These are phyloP conservation scores for Lepidostoma basale DNA, from an alignment of 1,140 invertebrate genomes.

Conservation along the genomic window DNA sequence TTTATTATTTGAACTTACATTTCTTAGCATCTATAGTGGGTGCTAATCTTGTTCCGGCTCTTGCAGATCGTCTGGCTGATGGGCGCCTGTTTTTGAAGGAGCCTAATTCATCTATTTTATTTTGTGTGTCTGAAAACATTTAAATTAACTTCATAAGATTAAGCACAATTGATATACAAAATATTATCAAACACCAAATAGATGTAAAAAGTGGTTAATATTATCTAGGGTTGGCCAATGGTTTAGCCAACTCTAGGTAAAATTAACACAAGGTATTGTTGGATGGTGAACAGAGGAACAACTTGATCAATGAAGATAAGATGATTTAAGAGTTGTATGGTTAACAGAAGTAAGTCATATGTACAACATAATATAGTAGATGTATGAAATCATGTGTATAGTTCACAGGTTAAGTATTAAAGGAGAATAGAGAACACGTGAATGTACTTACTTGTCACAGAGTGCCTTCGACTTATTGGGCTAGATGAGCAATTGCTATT, in stretches of 20 bases:
- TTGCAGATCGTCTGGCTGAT: constrained; percentile 74
- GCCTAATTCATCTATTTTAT: constrained; percentile 66
- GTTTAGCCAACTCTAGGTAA: no score
- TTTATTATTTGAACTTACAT: constrained; percentile 49
- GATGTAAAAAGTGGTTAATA: no score
- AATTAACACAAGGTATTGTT: no score
- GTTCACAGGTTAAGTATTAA: not conserved
- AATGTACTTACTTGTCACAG: constrained; percentile 72
- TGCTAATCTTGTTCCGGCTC: constrained; percentile 68
- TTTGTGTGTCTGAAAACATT: constrained; percentile 53
- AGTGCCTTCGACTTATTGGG: constrained; percentile 78
- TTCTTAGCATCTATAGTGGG: constrained; percentile 57
- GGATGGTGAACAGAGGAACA: no score
- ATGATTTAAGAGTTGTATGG: no score
- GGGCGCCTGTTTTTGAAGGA: constrained; percentile 77
- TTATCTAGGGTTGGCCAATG: no score
- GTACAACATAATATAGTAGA: not conserved
- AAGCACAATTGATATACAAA: no score
- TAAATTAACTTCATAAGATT: not conserved
- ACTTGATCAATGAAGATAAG: no score
- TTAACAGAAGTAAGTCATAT: no score
- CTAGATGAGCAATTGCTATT: constrained; percentile 80
- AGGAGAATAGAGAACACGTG: not conserved
- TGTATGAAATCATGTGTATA: not conserved
- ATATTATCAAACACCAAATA: no score